Conservation (phyloP, 2,888 invertebrate genomes). For the Chironomus tentans region DNA sequence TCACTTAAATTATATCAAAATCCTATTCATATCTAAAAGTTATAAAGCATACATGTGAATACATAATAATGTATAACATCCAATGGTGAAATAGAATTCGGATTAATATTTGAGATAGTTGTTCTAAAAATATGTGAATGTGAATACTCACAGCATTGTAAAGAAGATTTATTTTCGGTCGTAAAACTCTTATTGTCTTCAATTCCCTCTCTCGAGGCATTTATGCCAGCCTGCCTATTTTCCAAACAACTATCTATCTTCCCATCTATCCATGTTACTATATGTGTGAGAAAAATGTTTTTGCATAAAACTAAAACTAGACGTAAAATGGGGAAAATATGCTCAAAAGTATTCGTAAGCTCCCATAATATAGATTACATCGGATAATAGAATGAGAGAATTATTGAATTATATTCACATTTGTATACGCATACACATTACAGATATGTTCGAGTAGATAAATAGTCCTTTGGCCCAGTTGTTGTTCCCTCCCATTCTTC, state of each 20-base stretch:
- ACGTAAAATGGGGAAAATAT: background rate
- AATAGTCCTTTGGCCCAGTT: background rate
- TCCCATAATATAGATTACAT: background rate
- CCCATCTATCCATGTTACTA: background rate
- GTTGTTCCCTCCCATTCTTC: too few relatives aligned
- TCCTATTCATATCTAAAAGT: background rate
- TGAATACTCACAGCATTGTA: background rate
- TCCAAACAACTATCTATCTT: background rate
- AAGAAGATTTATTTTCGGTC: background rate
- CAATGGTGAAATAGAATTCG: background rate
- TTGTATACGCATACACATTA: background rate
- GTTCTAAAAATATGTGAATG: background rate
- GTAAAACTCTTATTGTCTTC: constrained; percentile 9
- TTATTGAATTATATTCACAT: constrained; percentile 2
- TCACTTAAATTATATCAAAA: background rate
- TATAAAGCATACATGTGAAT: background rate
- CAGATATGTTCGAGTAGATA: background rate
- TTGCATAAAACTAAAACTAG: background rate
- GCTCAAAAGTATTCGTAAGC: background rate
- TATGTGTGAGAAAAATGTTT: background rate
- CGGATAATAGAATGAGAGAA: background rate
- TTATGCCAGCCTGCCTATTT: background rate
- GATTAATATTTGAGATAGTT: constrained; percentile 8
- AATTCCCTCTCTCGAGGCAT: background rate
- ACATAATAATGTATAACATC: background rate